These are phyloP conservation scores for Drosophila elegans DNA, from an alignment of 1,140 invertebrate species.

Conservation along the genomic window DNA sequence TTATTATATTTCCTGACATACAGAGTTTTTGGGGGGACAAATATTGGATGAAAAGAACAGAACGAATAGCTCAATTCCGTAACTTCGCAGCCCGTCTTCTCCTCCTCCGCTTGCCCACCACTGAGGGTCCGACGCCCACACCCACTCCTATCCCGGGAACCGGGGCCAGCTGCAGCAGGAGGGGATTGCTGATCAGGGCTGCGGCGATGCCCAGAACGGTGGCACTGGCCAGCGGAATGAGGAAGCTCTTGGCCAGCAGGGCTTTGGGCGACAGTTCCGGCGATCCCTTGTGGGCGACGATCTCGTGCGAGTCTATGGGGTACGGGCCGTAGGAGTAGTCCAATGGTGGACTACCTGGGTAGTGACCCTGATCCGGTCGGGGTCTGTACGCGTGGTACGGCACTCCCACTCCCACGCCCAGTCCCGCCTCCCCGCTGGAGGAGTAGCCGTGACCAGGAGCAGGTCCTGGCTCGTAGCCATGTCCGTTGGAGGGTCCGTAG, in stretches of 20 bases:
- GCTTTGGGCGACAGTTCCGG: slow-evolving; percentile 72
- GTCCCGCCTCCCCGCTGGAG: slow-evolving; percentile 49
- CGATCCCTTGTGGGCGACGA: slow-evolving; percentile 66
- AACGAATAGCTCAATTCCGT: too few species aligned
- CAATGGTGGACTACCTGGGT: slow-evolving; percentile 44
- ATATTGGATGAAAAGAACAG: not conserved
- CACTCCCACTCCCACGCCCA: slow-evolving; percentile 58
- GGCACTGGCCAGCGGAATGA: slow-evolving; percentile 90
- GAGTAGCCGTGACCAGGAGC: slow-evolving; percentile 28
- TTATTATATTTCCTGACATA: slow-evolving; percentile 8
- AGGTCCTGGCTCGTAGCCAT: slow-evolving; percentile 55
- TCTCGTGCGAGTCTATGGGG: slow-evolving; percentile 59
- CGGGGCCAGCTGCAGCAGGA: slow-evolving; percentile 90
- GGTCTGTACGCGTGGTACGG: slow-evolving; percentile 71
- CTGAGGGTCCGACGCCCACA: slow-evolving; percentile 73
- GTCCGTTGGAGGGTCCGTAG: slow-evolving; percentile 40
- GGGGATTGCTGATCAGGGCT: slow-evolving; percentile 90
- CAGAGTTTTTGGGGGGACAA: not conserved
- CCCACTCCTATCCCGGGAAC: slow-evolving; percentile 86
- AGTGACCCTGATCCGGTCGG: slow-evolving; percentile 56
- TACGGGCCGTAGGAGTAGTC: slow-evolving; percentile 66
- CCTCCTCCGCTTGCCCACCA: slow-evolving; percentile 78
- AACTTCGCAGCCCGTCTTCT: slow-evolving; percentile 47
- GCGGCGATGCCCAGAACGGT: slow-evolving; percentile 92
- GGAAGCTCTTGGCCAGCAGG: slow-evolving; percentile 86